These are phyloP conservation scores for Cepaea nemoralis DNA, from an alignment of 1,140 invertebrate species.

Conservation along the genomic window DNA sequence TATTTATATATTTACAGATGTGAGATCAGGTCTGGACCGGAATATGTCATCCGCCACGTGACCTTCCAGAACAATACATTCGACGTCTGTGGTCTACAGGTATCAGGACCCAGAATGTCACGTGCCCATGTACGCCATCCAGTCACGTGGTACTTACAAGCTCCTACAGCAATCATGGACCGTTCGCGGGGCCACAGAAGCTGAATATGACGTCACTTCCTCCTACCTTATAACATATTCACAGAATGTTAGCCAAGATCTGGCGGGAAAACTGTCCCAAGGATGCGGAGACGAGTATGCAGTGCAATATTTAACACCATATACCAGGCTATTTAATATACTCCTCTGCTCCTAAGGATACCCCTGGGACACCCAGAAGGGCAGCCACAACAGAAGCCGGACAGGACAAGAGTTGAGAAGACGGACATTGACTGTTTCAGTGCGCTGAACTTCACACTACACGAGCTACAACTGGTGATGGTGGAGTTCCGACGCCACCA, in stretches of 20 bases:
- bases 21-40: slow-evolving; percentile 77
- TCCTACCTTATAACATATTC: slow-evolving; percentile 77
- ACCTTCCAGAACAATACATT: slow-evolving; percentile 77
- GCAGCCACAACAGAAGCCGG: background rate
- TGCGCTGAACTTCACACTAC: slow-evolving; percentile 75
- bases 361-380: background rate
- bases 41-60: slow-evolving; percentile 78
- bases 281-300: slow-evolving; percentile 52
- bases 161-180: slow-evolving; percentile 72
- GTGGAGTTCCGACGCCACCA: slow-evolving; percentile 70
- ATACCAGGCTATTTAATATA: slow-evolving; percentile 58
- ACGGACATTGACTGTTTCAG: slow-evolving; percentile 73
- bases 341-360: slow-evolving; percentile 36
- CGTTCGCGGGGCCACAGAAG: slow-evolving; percentile 75
- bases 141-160: slow-evolving; percentile 61
- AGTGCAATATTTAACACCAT: slow-evolving; percentile 47
- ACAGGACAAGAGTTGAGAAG: background rate
- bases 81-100: slow-evolving; percentile 75
- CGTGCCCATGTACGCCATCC: slow-evolving; percentile 75
- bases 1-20: slow-evolving; percentile 57
- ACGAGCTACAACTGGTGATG: slow-evolving; percentile 76
- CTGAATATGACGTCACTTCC: slow-evolving; percentile 73
- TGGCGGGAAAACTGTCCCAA: slow-evolving; percentile 67
- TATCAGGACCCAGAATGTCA: slow-evolving; percentile 79
- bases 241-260: slow-evolving; percentile 62